Evolutionary conservation across 2,113 vertebrate species (phyloP), one percentile per base, ranked within the genome.

Genomic region (Myodes glareolus): DNA sequence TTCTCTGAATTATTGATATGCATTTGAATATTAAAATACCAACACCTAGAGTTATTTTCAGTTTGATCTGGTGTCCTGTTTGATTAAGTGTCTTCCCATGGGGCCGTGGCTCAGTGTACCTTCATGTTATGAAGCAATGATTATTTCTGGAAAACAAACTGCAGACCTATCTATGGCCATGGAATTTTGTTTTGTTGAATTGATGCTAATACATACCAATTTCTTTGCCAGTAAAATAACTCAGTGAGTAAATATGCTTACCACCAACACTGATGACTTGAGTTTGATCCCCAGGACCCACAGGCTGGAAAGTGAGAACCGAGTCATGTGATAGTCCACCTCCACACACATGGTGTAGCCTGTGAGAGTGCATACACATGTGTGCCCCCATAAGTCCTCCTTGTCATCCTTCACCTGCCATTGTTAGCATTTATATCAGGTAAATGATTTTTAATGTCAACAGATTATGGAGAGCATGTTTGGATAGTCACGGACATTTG

Each of bases 181-280:
- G 77, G 73, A 76, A 81, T 86, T 96, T 89, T 36, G 70, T 93
- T 96, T 91, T 89, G 50, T 92, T 68, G 92, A 45, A 73, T 84
- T 10, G 47, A 27, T 23, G 45, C 89, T 25, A 81, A 42, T 33
- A 55, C 36, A 70, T 3, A 50, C 42, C 19, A 8, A 42, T 39
- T 39, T 36, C 36, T 84, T 25, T 16, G 25, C 14, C n/a, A 27
- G 55, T n/a, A 29, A 63, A 13, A 42, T 31, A 27, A 16, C 55
- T 42, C 27, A 84, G 12, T 63, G n/a, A 7, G 25, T 29, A 17
- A 17, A 29, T 42, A 39, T 39, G 23, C n/a, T 63, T 84, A 31
- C 58, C n/a, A 42, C 25, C 21, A 63, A 63, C 25, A 42, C n/a
- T 42, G n/a, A 42, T 10, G n/a, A 3, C 58, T 42, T 85, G n/a